These are phyloP conservation scores for Melipona bicolor DNA, from an alignment of 2,888 invertebrate genomes.

Conservation along the genomic window DNA sequence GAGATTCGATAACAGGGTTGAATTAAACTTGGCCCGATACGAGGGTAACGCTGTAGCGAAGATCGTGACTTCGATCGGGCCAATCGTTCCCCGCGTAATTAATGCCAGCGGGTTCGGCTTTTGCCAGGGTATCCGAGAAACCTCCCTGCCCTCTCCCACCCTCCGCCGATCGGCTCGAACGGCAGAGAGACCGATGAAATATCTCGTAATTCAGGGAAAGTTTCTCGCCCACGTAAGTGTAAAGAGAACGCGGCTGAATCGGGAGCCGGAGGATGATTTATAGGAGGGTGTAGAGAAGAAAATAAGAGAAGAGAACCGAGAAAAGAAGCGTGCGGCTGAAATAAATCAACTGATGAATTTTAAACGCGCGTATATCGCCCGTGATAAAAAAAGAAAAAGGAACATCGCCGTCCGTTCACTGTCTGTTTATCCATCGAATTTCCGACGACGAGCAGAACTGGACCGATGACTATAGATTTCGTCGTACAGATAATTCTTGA, in stretches of 20 bases:
- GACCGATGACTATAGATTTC: too few species aligned
- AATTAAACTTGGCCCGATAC: conserved; percentile 42
- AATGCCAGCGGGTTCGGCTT: conserved; percentile 61
- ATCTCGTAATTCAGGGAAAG: conserved; percentile 72
- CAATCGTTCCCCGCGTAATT: conserved; percentile 74
- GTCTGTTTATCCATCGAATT: conserved; percentile 12
- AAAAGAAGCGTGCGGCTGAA: conserved; percentile 26
- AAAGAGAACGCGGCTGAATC: conserved; percentile 38
- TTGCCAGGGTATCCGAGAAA: conserved; percentile 48
- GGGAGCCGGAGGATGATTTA: conserved; percentile 58
- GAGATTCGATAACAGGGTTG: conserved; percentile 35
- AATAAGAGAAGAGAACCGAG: conserved; percentile 22
- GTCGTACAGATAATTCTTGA: too few species aligned
- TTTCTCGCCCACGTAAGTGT: conserved; percentile 62
- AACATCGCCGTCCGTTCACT: conserved; percentile 20
- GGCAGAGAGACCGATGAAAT: conserved; percentile 63
- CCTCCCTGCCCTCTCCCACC: conserved; percentile 32
- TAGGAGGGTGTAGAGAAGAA: conserved; percentile 43
- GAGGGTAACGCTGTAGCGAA: conserved; percentile 16
- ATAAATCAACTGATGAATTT: conserved; percentile 67
- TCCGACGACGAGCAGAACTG: too few species aligned
- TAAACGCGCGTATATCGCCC: conserved; percentile 45
- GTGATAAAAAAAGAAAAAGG: conserved; percentile 56
- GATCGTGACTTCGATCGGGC: conserved; percentile 54
- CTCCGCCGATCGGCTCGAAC: conserved; percentile 59